phyloP scores from a whole-genome alignment of 2,113 vertebrate genomes.

The Callionymus lyra region DNA sequence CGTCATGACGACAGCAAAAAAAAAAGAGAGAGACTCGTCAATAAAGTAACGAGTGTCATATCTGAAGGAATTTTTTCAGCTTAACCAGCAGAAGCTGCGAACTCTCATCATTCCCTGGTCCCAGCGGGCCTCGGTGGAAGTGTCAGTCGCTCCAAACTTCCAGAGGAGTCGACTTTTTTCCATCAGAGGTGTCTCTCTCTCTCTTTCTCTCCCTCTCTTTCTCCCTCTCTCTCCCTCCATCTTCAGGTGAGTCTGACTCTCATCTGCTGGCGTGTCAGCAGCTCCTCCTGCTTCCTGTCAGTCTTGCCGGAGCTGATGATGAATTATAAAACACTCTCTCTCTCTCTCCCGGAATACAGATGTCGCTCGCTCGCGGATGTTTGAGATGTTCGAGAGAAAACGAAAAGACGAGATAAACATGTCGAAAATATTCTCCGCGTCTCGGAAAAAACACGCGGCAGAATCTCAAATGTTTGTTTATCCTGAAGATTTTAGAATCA shows the following conservation, averaged over 20 bases:
- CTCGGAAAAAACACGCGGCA: too few species aligned
- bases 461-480: too few species aligned
- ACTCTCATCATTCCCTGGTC: neutral
- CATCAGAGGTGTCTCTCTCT: neutral
- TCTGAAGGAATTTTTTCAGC: constrained; percentile 37
- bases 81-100: neutral
- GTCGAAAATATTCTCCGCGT: too few species aligned
- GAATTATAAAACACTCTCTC: constrained; percentile 56
- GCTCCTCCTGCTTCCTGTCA: neutral
- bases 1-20: constrained; percentile 51
- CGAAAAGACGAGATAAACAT: too few species aligned
- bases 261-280: neutral
- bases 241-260: constrained; percentile 26
- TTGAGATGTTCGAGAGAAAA: neutral
- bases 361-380: constrained; percentile 24
- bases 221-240: constrained; percentile 17
- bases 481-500: too few species aligned
- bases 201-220: constrained; percentile 4
- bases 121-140: neutral
- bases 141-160: neutral
- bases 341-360: constrained; percentile 55
- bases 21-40: constrained; percentile 49
- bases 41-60: constrained; percentile 53
- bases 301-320: constrained; percentile 47
- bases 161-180: neutral